Percentiles rank a stretch among this genome's conserved stretches.
phyloP scores from a whole-genome alignment of 2,888 invertebrate genomes.

The Dorcus parallelipipedus region DNA sequence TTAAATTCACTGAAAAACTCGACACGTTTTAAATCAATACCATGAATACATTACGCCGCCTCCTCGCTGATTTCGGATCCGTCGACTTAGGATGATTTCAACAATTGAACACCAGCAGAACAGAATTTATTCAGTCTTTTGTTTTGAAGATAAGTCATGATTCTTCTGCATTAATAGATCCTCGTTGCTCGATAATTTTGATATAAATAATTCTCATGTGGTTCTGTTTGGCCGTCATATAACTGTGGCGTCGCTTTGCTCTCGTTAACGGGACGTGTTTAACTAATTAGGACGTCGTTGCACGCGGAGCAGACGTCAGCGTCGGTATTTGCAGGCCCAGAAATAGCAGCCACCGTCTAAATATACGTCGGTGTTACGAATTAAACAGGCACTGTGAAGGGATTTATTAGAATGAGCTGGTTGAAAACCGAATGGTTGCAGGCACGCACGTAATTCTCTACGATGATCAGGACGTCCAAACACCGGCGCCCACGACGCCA shows the following conservation, averaged over 20 bases:
- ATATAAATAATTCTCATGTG: too few species aligned
- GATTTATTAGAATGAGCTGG: conserved; percentile 41
- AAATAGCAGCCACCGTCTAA: conserved; percentile 17
- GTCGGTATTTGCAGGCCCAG: conserved; percentile 9
- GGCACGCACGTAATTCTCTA: conserved; percentile 37
- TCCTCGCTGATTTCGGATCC: too few species aligned
- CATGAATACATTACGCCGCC: background rate
- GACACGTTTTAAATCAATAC: background rate
- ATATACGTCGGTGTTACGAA: conserved; percentile 28
- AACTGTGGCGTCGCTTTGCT: conserved; percentile 2
- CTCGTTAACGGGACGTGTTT: conserved; percentile 10
- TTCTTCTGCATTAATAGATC: too few species aligned
- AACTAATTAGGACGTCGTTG: conserved; percentile 13
- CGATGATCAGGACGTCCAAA: conserved; percentile 1
- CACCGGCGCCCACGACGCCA: too few species aligned
- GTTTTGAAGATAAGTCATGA: too few species aligned
- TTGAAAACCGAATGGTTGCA: conserved; percentile 39
- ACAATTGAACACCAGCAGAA: too few species aligned
- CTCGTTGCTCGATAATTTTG: too few species aligned
- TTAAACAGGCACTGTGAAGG: conserved; percentile 33
- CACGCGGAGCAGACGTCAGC: conserved; percentile 1
- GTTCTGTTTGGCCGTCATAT: background rate
- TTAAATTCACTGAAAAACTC: background rate
- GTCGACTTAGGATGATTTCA: too few species aligned
- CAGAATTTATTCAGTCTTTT: too few species aligned